Evolutionary conservation across 2,797 vertebrate species (phyloP), one percentile per base, ranked within the genome.

Genomic region (Antennarius maculatus): DNA sequence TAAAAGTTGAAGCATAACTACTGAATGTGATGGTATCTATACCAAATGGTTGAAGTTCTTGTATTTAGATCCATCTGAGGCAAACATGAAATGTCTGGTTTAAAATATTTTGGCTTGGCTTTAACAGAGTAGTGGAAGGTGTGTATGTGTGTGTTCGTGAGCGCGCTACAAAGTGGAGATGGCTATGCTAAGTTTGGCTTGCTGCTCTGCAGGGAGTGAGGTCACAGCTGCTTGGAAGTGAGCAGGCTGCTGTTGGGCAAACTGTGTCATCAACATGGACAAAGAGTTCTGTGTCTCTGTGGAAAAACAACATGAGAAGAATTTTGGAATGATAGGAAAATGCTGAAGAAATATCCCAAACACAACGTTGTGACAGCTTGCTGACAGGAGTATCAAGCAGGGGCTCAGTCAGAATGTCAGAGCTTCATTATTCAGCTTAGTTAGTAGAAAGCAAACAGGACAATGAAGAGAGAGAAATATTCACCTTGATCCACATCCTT

Each of bases 161-260:
- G 52, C 4, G 12, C 1, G 81, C 81, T 93, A 94, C 0, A 81
- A 88, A 31, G 82, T 65, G 17, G 80, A 37, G 49, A 93, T 46
- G 47, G 74, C 88, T 0, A 55, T 51, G 0, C 80, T 86, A 45
- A 96, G 83, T 34, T 79, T 89, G 52, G 89, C 87, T 68, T 91
- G 91, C 61, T 93, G 86, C 63, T 95, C 93, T 2, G 75, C 77
- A 60, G 95, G 91, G 81, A 96, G 91, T 4, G 92, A 90, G 58
- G 81, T 88, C 71, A 94, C 63, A 10, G 94, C 94, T 1, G 67
- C 82, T 45, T 95, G 90, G 87, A 96, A 94, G 49, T 93, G 93
- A n/a, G 91, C 84, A 0, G 90, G 45, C 61, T 95, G 92, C 16
- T 77, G 87, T 83, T 91, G 86, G 6, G 87, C 90, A n/a, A 97